Evolutionary conservation across 1,140 invertebrate species (phyloP).

Genomic region (Drosophila ironensis): DNA sequence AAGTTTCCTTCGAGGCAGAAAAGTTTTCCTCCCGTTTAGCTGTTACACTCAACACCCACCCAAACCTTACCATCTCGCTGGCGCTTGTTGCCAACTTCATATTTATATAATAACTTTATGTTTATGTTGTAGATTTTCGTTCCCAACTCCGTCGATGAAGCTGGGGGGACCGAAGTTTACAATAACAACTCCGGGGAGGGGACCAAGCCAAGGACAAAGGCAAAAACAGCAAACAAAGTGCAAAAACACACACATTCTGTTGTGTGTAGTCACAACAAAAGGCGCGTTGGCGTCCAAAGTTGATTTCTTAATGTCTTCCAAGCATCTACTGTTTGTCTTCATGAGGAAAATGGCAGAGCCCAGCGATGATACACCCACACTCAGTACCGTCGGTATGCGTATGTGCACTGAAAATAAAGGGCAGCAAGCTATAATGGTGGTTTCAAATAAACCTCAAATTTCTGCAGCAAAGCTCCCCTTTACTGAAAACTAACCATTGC

Average conservation of each 20-base stretch:
- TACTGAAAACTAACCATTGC: too few relatives aligned
- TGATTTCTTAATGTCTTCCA: slow-evolving; percentile 77
- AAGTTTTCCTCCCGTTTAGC: slow-evolving; percentile 48
- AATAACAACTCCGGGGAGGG: slow-evolving; percentile 18
- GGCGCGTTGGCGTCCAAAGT: slow-evolving; percentile 72
- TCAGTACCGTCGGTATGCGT: slow-evolving; percentile 9
- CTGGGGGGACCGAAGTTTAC: slow-evolving; percentile 17
- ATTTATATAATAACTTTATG: slow-evolving; percentile 79
- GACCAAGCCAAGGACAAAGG: slow-evolving; percentile 47
- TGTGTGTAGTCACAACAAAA: slow-evolving; percentile 66
- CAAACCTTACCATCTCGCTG: not conserved
- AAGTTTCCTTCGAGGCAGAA: slow-evolving; percentile 41
- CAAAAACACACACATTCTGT: slow-evolving; percentile 35
- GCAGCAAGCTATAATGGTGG: not conserved
- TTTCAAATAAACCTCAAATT: too few relatives aligned
- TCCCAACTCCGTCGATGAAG: not conserved
- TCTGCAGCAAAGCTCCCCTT: too few relatives aligned
- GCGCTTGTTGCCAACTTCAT: slow-evolving; percentile 55
- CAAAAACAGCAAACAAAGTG: slow-evolving; percentile 51
- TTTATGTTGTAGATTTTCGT: slow-evolving; percentile 73
- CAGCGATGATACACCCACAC: slow-evolving; percentile 39
- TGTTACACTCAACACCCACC: not conserved
- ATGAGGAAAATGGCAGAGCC: slow-evolving; percentile 62
- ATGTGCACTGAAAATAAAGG: not conserved
- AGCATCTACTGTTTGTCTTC: slow-evolving; percentile 68